These are phyloP conservation scores for Poeciliopsis occidentalis DNA, from an alignment of 2,113 vertebrate species.

Conservation along the genomic window DNA sequence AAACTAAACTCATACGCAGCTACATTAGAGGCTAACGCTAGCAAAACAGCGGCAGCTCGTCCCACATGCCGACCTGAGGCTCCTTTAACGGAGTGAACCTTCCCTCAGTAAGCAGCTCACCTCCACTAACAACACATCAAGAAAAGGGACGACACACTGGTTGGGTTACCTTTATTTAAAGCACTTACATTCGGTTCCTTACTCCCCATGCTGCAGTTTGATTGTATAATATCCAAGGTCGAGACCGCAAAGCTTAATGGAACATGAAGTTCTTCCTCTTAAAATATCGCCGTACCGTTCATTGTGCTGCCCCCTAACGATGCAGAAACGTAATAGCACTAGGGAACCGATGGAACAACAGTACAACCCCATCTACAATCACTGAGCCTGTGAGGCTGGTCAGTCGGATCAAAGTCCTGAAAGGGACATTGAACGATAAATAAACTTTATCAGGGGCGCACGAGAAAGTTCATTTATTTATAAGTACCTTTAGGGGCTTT, in stretches of 20 bases:
- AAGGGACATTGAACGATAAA: too few relatives aligned
- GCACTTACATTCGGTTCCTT: constrained; percentile 75
- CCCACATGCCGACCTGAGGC: too few relatives aligned
- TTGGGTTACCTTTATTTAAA: not conserved
- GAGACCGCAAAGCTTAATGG: not conserved
- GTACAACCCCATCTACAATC: too few relatives aligned
- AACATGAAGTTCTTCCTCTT: not conserved
- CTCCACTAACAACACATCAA: not conserved
- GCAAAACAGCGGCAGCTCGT: not conserved
- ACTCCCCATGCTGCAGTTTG: constrained; percentile 70
- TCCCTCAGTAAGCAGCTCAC: not conserved
- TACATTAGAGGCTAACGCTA: not conserved
- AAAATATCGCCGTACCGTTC: not conserved
- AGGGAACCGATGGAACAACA: too few relatives aligned
- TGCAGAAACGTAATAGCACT: too few relatives aligned
- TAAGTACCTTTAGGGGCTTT: too few relatives aligned
- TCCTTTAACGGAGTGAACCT: not conserved
- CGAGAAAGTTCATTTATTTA: too few relatives aligned
- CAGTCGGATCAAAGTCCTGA: too few relatives aligned
- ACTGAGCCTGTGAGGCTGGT: too few relatives aligned
- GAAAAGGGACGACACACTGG: not conserved
- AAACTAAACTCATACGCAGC: not conserved
- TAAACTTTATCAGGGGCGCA: too few relatives aligned
- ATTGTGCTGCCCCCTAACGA: not conserved
- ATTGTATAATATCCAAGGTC: constrained; percentile 65